Conservation (phyloP, 2,113 vertebrate species). For the Rattus rattus region DNA sequence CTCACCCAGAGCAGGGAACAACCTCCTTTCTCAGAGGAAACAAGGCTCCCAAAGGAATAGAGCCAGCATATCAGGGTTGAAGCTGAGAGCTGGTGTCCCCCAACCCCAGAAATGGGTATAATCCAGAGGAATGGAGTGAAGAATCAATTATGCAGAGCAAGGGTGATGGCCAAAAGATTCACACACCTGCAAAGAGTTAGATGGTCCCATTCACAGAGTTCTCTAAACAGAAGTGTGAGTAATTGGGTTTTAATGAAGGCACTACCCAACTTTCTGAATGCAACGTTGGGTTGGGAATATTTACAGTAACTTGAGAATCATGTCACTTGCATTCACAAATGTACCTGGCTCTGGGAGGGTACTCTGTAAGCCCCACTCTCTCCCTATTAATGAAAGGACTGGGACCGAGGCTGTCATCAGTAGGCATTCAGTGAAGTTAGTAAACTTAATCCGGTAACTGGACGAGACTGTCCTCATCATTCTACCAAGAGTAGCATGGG, state of each 20-base stretch:
- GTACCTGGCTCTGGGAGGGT: not conserved
- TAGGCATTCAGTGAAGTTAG: not conserved
- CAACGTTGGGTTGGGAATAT: not conserved
- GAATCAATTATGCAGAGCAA: not conserved
- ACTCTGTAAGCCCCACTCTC: not conserved
- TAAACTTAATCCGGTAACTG: slow-evolving; percentile 30
- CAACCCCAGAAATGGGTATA: not conserved
- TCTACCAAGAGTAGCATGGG: not conserved
- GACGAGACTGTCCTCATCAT: not conserved
- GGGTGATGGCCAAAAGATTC: not conserved
- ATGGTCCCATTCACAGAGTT: slow-evolving; percentile 7
- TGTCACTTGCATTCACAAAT: slow-evolving; percentile 22
- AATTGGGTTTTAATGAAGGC: not conserved
- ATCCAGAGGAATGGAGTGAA: not conserved
- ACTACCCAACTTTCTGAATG: not conserved
- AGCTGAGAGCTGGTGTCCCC: not conserved
- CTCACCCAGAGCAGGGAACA: not conserved
- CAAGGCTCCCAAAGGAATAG: not conserved
- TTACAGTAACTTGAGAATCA: slow-evolving; percentile 3
- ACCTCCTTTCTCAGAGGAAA: not conserved
- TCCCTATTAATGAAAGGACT: slow-evolving; percentile 47
- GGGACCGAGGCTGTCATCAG: not conserved
- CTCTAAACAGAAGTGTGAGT: slow-evolving; percentile 11
- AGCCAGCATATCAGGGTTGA: not conserved
- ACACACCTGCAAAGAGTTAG: not conserved